Evolutionary conservation across 2,797 vertebrate species (phyloP).

Genomic region (Syngnathus rostellatus): DNA sequence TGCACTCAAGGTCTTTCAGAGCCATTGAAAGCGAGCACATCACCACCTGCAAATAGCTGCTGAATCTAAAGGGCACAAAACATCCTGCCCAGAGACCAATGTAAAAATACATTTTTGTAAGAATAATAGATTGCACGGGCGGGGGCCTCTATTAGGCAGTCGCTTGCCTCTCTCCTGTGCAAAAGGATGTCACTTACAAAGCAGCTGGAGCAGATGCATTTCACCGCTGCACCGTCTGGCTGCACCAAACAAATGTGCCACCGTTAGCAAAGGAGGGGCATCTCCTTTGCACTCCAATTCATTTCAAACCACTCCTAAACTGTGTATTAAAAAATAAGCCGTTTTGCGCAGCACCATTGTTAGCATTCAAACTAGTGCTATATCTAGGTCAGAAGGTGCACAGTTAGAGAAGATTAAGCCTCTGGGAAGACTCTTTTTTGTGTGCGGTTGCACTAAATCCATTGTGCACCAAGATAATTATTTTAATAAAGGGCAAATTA

Average conservation of each 20-base stretch:
- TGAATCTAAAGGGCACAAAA: conserved; percentile 33
- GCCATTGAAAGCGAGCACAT: conserved; percentile 33
- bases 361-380: conserved; percentile 23
- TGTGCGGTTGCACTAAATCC: background rate
- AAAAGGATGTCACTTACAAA: conserved; percentile 6
- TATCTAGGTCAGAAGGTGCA: conserved; percentile 51
- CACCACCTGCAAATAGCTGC: conserved; percentile 4
- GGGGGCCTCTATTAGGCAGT: background rate
- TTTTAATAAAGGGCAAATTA: background rate
- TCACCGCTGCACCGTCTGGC: conserved; percentile 6
- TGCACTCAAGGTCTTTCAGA: conserved; percentile 52
- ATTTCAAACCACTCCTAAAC: conserved; percentile 4
- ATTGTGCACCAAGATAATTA: background rate
- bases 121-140: conserved; percentile 19
- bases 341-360: conserved; percentile 12
- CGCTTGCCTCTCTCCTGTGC: conserved; percentile 9
- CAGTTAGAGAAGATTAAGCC: conserved; percentile 8
- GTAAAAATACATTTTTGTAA: conserved; percentile 30
- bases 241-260: background rate
- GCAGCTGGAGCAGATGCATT: conserved; percentile 13
- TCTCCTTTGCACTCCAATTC: background rate
- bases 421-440: background rate
- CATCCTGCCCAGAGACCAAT: conserved; percentile 17
- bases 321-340: background rate
- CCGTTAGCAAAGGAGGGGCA: background rate